phyloP scores from a whole-genome alignment of 2,888 invertebrate species.

The Ochlodes sylvanus region DNA sequence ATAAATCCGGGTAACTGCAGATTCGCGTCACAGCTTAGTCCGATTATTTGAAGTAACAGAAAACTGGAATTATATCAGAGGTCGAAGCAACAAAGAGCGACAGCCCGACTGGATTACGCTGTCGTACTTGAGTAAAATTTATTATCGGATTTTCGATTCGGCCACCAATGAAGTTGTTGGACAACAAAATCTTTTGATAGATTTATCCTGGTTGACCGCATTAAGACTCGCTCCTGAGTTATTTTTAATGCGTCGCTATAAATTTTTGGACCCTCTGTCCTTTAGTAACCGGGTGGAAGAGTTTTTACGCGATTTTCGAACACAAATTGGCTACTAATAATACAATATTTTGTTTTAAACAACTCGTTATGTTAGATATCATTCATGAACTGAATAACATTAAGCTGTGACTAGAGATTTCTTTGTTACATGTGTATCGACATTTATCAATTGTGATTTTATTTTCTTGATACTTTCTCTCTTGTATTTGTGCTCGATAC shows the following conservation, averaged over 20 bases:
- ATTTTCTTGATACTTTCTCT: conserved; percentile 5
- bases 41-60: conserved; percentile 79
- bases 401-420: conserved; percentile 1
- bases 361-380: conserved; percentile 10
- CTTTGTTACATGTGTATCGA: conserved; percentile 11
- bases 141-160: conserved; percentile 85
- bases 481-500: not conserved
- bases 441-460: conserved; percentile 5
- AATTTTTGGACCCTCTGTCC: conserved; percentile 65
- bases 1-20: conserved; percentile 62
- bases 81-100: conserved; percentile 80
- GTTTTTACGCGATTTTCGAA: conserved; percentile 58
- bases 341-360: conserved; percentile 14
- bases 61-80: conserved; percentile 80
- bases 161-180: conserved; percentile 85
- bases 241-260: conserved; percentile 80
- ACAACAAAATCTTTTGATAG: conserved; percentile 85
- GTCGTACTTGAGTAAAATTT: conserved; percentile 85
- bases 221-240: conserved; percentile 77
- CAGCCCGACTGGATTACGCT: conserved; percentile 83
- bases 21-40: conserved; percentile 69
- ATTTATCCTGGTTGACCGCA: conserved; percentile 84
- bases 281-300: conserved; percentile 51
- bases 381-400: conserved; percentile 18
- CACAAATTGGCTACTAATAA: conserved; percentile 35